Conservation (phyloP, 2,888 invertebrate genomes). For the Stenodera caucasica region DNA sequence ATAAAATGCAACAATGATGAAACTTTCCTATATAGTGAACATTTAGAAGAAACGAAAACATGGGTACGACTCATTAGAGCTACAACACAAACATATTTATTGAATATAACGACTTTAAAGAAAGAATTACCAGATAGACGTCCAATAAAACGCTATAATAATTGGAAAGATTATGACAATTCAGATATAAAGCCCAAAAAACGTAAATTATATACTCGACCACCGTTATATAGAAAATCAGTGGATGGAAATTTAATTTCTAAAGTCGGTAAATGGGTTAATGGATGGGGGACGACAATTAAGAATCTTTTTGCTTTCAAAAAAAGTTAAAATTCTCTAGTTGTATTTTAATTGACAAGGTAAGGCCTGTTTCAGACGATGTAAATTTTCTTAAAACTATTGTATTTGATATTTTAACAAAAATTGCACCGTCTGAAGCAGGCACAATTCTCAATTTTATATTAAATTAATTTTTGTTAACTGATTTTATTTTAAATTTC, state of each 20-base stretch:
- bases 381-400: too few species aligned
- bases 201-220: slow-evolving; percentile 33
- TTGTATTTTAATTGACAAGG: too few species aligned
- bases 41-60: slow-evolving; percentile 58
- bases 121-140: slow-evolving; percentile 67
- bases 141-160: slow-evolving; percentile 62
- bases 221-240: not conserved
- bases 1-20: slow-evolving; percentile 63
- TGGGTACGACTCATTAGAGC: slow-evolving; percentile 63
- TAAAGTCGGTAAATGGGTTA: not conserved
- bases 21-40: slow-evolving; percentile 61
- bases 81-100: slow-evolving; percentile 61
- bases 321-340: too few species aligned
- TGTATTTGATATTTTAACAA: too few species aligned
- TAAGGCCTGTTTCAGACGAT: too few species aligned
- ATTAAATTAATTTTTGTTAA: too few species aligned
- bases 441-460: not conserved
- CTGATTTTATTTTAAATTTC: too few species aligned
- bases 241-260: not conserved
- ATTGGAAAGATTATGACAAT: slow-evolving; percentile 60
- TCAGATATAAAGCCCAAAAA: slow-evolving; percentile 58
- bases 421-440: too few species aligned
- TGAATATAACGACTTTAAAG: slow-evolving; percentile 63
- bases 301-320: not conserved
- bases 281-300: not conserved